Evolutionary conservation across 2,888 invertebrate species (phyloP), one percentile per base, ranked within the genome.

Genomic region (Taphrorychus bicolor): DNA sequence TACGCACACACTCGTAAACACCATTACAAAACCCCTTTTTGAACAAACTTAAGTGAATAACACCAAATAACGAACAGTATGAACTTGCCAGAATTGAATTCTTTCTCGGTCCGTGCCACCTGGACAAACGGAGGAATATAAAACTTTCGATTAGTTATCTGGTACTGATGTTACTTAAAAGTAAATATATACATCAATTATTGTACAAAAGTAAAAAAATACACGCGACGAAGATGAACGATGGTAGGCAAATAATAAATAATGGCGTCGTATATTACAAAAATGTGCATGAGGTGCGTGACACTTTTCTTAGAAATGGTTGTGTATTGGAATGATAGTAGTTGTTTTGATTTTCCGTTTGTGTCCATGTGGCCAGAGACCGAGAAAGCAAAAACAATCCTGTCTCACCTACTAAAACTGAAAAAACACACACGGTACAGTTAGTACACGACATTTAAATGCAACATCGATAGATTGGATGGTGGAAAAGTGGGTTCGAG

Each of bases 381-480:
- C 45, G 45, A 16, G 45, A 16, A 45, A 17, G 11, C 14, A 45
- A 45, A 5, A 5, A 45, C 45, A 5, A 45, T n/a, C n/a, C n/a
- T n/a, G n/a, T n/a, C 17, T 17, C 48, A 5, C 14, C 45, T 45
- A 45, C 45, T 45, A 45, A 45, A 16, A 11, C 45, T 5, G 14
- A 23, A 51, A 57, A 62, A 54, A 66, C 42, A 59, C 42, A 66
- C 51, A 54, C 54, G 49, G 56, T 59, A 66, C 56, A 64, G 56
- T 62, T 60, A 68, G 67, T 73, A 73, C 73, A 75, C 75, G 76
- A 75, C 68, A 76, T 74, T 76, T 78, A 76, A 80, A 77, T 77
- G 76, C 76, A 76, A 79, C 78, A 78, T 77, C 76, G 58, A 67
- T 60, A 62, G 21, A 16, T 45, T 17, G 32, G 45, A 16, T 45